Conservation (phyloP, 2,888 invertebrate genomes). For the Oegoconia quadripuncta region DNA sequence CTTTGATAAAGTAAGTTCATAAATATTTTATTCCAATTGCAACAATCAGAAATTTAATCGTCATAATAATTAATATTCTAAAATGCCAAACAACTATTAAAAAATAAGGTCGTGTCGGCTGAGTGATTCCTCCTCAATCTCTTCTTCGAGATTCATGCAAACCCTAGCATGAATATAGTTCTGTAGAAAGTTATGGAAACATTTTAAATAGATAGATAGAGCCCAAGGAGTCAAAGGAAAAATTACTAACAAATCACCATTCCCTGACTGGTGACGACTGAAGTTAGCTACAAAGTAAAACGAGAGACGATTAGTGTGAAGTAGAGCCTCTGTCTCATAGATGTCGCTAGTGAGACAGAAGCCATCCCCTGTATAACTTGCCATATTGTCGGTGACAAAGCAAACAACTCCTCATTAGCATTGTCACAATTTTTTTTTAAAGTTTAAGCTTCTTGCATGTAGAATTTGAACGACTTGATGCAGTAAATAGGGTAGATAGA, state of each 20-base stretch:
- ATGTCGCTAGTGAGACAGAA: slow-evolving; percentile 11
- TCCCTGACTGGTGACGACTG: background rate
- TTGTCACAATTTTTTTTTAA: background rate
- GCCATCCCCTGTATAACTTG: slow-evolving; percentile 31
- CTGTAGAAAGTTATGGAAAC: too few relatives aligned
- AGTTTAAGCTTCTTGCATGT: slow-evolving; percentile 2
- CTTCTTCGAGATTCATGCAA: too few relatives aligned
- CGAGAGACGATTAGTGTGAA: background rate
- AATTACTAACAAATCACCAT: background rate
- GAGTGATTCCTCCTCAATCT: too few relatives aligned
- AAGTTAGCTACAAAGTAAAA: slow-evolving; percentile 8
- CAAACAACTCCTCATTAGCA: slow-evolving; percentile 19
- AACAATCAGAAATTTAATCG: too few relatives aligned
- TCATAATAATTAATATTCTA: too few relatives aligned
- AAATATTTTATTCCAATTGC: too few relatives aligned
- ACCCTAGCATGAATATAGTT: too few relatives aligned
- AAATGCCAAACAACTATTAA: too few relatives aligned
- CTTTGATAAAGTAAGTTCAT: too few relatives aligned
- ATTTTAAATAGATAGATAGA: too few relatives aligned
- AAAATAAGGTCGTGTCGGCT: too few relatives aligned
- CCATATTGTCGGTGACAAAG: slow-evolving; percentile 65
- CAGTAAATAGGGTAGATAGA: background rate
- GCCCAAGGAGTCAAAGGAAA: too few relatives aligned
- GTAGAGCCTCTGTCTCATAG: background rate
- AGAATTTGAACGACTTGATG: background rate